Conservation (phyloP, 2,888 invertebrate genomes). For the Mesorhabditis spiculigera region DNA sequence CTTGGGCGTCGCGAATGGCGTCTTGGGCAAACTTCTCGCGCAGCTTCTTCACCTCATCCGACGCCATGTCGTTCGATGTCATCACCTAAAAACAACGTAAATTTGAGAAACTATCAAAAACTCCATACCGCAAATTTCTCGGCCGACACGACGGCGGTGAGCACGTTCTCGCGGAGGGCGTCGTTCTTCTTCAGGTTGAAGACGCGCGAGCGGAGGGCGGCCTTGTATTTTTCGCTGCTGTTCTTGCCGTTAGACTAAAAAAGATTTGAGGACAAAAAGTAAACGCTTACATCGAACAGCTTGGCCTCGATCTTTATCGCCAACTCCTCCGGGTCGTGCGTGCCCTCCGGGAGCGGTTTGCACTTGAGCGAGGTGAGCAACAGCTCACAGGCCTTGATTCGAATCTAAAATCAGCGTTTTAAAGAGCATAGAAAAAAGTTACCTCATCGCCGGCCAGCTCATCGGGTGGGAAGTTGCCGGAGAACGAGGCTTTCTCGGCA, state of each 20-base stretch:
- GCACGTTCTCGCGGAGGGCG: constrained; percentile 68
- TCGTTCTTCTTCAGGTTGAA: constrained; percentile 94
- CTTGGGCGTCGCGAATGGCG: constrained; percentile 94
- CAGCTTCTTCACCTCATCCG: constrained; percentile 89
- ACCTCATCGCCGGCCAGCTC: constrained; percentile 33
- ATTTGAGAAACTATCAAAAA: not conserved
- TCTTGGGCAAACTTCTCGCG: constrained; percentile 92
- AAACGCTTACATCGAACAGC: constrained; percentile 44
- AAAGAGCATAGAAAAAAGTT: not conserved
- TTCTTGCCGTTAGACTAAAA: constrained; percentile 26
- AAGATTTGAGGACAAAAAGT: not conserved
- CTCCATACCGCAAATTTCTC: constrained; percentile 73
- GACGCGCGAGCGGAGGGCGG: constrained; percentile 87
- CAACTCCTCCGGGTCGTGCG: constrained; percentile 79
- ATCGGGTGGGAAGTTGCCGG: constrained; percentile 35
- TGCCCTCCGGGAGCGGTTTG: constrained; percentile 68
- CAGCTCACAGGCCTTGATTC: constrained; percentile 37
- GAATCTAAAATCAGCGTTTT: constrained; percentile 14
- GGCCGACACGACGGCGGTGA: constrained; percentile 71
- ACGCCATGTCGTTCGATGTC: constrained; percentile 83
- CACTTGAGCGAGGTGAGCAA: constrained; percentile 35
- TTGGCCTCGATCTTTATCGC: constrained; percentile 85
- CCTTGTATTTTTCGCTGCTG: constrained; percentile 71
- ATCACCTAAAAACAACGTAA: constrained; percentile 21
- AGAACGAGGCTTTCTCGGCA: constrained; percentile 15